A percentile compares a stretch with the other conserved stretches of the same genome.
Evolutionary conservation across 2,888 invertebrate genomes (phyloP).

Genomic region (Leptopilina syphax): DNA sequence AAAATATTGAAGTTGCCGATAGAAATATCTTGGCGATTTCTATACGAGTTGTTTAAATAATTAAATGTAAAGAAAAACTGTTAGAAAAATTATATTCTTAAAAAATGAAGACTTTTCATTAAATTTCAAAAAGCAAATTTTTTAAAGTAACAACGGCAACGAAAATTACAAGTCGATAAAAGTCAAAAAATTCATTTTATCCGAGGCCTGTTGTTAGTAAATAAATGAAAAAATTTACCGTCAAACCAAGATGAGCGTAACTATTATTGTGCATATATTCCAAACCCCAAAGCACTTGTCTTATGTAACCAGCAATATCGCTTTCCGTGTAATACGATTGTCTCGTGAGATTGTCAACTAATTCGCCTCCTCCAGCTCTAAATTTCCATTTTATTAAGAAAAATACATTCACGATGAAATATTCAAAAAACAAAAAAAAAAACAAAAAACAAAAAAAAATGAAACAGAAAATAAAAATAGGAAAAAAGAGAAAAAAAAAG

Average conservation of each 20-base stretch:
- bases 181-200: too few relatives aligned
- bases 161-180: too few relatives aligned
- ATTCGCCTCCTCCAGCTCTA: slow-evolving; percentile 88
- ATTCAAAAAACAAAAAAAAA: background rate
- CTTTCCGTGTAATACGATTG: slow-evolving; percentile 89
- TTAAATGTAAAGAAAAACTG: too few relatives aligned
- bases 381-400: slow-evolving; percentile 61
- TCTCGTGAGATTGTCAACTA: slow-evolving; percentile 86
- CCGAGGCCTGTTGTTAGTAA: too few relatives aligned
- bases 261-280: slow-evolving; percentile 94
- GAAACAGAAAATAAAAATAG: background rate
- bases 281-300: slow-evolving; percentile 90
- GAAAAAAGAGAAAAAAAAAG: background rate
- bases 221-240: slow-evolving; percentile 78
- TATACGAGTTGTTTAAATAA: too few relatives aligned
- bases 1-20: too few relatives aligned
- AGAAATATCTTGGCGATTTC: too few relatives aligned
- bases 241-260: slow-evolving; percentile 94
- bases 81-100: too few relatives aligned
- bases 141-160: too few relatives aligned
- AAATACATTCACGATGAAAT: slow-evolving; percentile 37
- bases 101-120: too few relatives aligned
- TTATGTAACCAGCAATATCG: slow-evolving; percentile 90
- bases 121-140: too few relatives aligned
- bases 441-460: too few relatives aligned